A percentile compares a stretch with the other conserved stretches of the same genome.
Evolutionary conservation across 2,888 invertebrate genomes (phyloP).

Genomic region (Stictocephala bisonia): DNA sequence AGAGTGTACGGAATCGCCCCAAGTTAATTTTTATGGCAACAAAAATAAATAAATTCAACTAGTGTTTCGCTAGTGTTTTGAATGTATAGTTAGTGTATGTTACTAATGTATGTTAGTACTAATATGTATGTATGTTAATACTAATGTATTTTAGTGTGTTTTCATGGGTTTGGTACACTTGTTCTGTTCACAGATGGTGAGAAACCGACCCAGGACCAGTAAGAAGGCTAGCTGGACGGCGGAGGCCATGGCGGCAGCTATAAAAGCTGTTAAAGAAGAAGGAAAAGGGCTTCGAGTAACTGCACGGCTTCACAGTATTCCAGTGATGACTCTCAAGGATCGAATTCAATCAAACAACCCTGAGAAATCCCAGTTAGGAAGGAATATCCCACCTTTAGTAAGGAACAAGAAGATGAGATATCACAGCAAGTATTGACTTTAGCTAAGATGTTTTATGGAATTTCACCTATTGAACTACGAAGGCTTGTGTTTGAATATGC

Average conservation of each 20-base stretch:
- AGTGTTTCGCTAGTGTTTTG: too few relatives aligned
- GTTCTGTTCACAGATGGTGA: conserved; percentile 31
- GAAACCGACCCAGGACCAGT: not conserved
- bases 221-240: conserved; percentile 5
- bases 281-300: conserved; percentile 16
- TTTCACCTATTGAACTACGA: not conserved
- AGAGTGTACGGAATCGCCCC: too few relatives aligned
- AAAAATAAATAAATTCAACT: too few relatives aligned
- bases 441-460: conserved; percentile 10
- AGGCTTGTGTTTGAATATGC: conserved; percentile 16
- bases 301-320: conserved; percentile 8
- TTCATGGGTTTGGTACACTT: too few relatives aligned
- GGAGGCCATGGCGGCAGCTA: conserved; percentile 8
- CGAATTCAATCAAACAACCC: conserved; percentile 19
- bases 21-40: too few relatives aligned
- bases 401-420: conserved; percentile 2
- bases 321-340: conserved; percentile 33
- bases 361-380: conserved; percentile 43
- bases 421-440: conserved; percentile 4
- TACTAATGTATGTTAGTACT: too few relatives aligned
- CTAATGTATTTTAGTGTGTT: too few relatives aligned
- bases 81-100: too few relatives aligned
- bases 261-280: conserved; percentile 9
- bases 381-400: not conserved
- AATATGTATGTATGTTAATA: too few relatives aligned